Base-by-base conservation (phyloP, 2,888 invertebrate genomes). In the Apodemia mormo region DNA sequence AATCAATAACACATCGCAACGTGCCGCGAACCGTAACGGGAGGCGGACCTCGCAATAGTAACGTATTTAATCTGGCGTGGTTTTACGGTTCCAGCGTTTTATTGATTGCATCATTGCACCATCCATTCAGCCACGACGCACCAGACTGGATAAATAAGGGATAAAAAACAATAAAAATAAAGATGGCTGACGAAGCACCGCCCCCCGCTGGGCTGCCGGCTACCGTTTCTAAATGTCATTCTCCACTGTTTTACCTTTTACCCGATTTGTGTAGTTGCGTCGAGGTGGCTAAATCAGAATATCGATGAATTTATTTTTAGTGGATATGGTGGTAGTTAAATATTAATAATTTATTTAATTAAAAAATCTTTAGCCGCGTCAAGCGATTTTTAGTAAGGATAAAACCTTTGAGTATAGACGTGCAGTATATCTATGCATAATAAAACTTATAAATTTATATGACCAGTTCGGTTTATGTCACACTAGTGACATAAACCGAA, bases 171-270 rank as follows among this genome's bases (percentile, higher is more conserved):
- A 85, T 82, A 85, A 89, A 88, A 89, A 88, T 85, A 85, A 90
- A 90, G 86, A 90, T 90, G 89, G 90, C 87, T 81, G 85, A 80
- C 82, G 79, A 81, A 79, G 90, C 85, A 84, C 88, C 92, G 90
- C 92, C 92, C 86, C 92, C 92, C 80, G 90, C 90, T 84, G 91
- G 71, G 89, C 75, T 77, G 74, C 76, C 79, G 80, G 90, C 92
- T 93, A 92, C 92, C 89, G 92, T 91, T 90, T 90, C 82, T 80
- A 87, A 92, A 87, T 87, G 89, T 88, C 90, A 91, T 90, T 89
- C 90, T 85, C 83, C 80, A 81, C 80, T 80, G 84, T 82, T 74
- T 72, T 70, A 76, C 73, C 73, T 71, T 70, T 74, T 73, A 37
- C 61, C 61, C 52, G 52, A 58, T 58, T 58, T 61, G 30, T 61